Conservation (phyloP, 2,797 vertebrate species). For the Onychomys arenicola region DNA sequence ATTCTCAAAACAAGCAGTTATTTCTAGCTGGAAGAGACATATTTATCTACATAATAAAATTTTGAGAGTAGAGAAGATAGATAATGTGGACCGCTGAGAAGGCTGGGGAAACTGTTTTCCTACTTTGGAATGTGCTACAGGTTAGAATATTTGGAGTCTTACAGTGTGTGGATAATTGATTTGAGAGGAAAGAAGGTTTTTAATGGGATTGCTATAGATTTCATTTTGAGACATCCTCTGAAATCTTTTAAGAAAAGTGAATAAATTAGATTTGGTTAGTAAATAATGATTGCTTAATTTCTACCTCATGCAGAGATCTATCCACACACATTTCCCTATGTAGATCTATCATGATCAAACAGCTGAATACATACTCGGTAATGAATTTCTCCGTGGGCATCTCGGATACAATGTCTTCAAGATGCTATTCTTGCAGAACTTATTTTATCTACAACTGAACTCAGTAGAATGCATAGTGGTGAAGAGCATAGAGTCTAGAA, state of each 20-base stretch:
- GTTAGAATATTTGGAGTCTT: not conserved
- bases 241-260: constrained; percentile 36
- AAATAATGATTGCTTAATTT: constrained; percentile 51
- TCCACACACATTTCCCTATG: not conserved
- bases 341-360: constrained; percentile 33
- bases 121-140: not conserved
- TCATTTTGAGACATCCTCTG: not conserved
- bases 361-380: not conserved
- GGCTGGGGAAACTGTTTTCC: not conserved
- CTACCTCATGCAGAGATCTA: not conserved
- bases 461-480: not conserved
- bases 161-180: constrained; percentile 26
- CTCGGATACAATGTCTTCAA: not conserved
- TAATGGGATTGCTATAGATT: not conserved
- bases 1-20: not conserved
- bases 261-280: constrained; percentile 46
- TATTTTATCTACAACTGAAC: not conserved
- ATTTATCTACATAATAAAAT: constrained; percentile 6
- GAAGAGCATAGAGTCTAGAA: not conserved
- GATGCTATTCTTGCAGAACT: not conserved
- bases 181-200: not conserved
- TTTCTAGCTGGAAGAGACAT: constrained; percentile 36
- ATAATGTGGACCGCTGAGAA: not conserved
- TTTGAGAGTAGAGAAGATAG: not conserved
- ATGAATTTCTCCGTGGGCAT: not conserved